These are phyloP conservation scores for Sesamia nonagrioides DNA, from an alignment of 1,140 invertebrate genomes.

Conservation along the genomic window DNA sequence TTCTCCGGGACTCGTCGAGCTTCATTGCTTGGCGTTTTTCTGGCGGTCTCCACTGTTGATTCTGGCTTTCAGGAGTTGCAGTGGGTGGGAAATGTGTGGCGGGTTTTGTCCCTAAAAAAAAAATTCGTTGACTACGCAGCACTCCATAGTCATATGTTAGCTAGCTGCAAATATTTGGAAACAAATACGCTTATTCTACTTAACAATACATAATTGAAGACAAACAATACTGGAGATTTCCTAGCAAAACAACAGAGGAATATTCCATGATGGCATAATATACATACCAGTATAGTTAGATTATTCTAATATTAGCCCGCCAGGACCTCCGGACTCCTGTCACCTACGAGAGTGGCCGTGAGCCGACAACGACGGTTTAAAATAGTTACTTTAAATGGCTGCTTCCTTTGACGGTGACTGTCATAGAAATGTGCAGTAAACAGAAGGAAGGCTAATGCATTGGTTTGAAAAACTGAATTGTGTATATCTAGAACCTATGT, in stretches of 20 bases:
- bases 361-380: slow-evolving; percentile 61
- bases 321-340: slow-evolving; percentile 55
- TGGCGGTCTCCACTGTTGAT: no score
- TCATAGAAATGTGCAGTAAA: background rate
- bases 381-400: slow-evolving; percentile 73
- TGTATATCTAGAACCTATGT: no score
- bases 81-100: no score
- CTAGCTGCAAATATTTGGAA: no score
- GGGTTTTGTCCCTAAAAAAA: no score
- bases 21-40: no score
- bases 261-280: background rate
- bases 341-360: slow-evolving; percentile 57
- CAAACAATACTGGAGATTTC: background rate
- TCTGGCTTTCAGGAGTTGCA: no score
- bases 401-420: slow-evolving; percentile 68
- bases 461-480: background rate
- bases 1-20: no score
- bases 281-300: slow-evolving; percentile 17
- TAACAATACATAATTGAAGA: background rate
- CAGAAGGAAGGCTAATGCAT: background rate
- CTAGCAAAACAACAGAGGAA: background rate
- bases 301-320: slow-evolving; percentile 44
- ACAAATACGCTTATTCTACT: no score
- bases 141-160: no score
- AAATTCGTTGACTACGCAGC: no score